Percentiles rank a stretch among this genome's conserved stretches.
Conservation (phyloP, 2,888 invertebrate genomes). For the Eupeodes latifasciatus region DNA sequence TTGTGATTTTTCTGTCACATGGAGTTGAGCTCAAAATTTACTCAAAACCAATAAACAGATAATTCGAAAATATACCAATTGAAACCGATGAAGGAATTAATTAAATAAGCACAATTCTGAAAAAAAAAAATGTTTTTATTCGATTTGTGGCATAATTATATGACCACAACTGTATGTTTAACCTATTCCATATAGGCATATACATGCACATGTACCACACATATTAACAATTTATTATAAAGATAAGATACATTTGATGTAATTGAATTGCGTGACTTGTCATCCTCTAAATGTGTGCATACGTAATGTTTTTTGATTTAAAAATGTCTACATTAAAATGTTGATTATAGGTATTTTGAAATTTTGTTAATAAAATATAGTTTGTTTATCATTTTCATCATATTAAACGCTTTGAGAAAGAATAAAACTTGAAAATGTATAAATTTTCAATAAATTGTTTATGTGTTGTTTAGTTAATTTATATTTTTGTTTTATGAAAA, state of each 20-base stretch:
- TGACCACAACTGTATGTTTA: not conserved
- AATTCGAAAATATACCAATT: no score
- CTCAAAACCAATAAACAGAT: no score
- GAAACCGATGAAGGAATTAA: no score
- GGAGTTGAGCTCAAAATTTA: no score
- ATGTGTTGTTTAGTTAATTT: no score
- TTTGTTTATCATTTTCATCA: constrained; percentile 1
- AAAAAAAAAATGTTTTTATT: no score
- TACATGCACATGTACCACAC: not conserved
- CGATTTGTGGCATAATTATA: no score
- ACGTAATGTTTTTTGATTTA: constrained; percentile 14
- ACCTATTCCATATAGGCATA: constrained; percentile 6
- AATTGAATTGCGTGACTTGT: constrained; percentile 66
- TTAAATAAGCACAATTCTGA: no score
- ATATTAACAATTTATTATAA: constrained; percentile 54
- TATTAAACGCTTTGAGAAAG: not conserved
- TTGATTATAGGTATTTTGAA: not conserved
- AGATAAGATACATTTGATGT: constrained; percentile 56
- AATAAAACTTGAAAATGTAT: no score
- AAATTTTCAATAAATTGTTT: no score
- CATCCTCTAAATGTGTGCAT: constrained; percentile 13
- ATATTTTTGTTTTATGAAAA: no score
- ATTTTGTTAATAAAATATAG: not conserved
- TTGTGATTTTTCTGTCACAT: no score
- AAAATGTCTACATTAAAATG: constrained; percentile 11